Conservation (phyloP, 2,113 vertebrate species). For the Rattus rattus region DNA sequence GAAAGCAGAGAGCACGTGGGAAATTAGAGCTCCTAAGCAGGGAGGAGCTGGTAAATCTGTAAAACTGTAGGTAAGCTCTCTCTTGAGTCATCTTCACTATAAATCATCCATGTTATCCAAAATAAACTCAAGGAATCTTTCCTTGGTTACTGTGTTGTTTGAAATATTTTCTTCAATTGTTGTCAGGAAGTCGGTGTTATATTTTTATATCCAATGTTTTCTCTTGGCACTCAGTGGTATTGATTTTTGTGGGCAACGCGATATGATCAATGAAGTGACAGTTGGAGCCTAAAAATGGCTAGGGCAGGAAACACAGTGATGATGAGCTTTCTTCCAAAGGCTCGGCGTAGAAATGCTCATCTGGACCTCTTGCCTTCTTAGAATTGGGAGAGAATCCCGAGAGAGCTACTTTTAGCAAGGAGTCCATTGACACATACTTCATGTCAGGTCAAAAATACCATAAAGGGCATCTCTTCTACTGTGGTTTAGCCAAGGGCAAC, state of each 20-base stretch:
- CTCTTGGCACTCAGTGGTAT: slow-evolving; percentile 59
- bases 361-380: slow-evolving; percentile 51
- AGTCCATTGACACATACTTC: slow-evolving; percentile 50
- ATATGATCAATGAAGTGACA: slow-evolving; percentile 69
- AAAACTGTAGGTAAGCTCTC: slow-evolving; percentile 74
- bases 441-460: slow-evolving; percentile 47
- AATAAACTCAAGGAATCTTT: slow-evolving; percentile 22
- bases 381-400: slow-evolving; percentile 62
- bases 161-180: slow-evolving; percentile 69
- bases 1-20: slow-evolving; percentile 68
- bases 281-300: slow-evolving; percentile 65
- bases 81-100: slow-evolving; percentile 59
- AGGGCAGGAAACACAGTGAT: slow-evolving; percentile 36
- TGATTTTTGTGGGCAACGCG: slow-evolving; percentile 70
- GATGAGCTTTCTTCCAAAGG: slow-evolving; percentile 62
- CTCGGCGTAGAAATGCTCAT: slow-evolving; percentile 58
- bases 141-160: slow-evolving; percentile 15
- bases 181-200: slow-evolving; percentile 56
- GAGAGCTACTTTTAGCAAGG: slow-evolving; percentile 42
- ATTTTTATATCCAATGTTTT: slow-evolving; percentile 69
- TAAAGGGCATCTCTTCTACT: slow-evolving; percentile 47
- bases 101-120: slow-evolving; percentile 69
- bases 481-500: slow-evolving; percentile 49
- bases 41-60: slow-evolving; percentile 78
- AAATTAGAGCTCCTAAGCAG: slow-evolving; percentile 79